Base-by-base conservation (phyloP, 2,888 invertebrate genomes). In the Craniophora ligustri region DNA sequence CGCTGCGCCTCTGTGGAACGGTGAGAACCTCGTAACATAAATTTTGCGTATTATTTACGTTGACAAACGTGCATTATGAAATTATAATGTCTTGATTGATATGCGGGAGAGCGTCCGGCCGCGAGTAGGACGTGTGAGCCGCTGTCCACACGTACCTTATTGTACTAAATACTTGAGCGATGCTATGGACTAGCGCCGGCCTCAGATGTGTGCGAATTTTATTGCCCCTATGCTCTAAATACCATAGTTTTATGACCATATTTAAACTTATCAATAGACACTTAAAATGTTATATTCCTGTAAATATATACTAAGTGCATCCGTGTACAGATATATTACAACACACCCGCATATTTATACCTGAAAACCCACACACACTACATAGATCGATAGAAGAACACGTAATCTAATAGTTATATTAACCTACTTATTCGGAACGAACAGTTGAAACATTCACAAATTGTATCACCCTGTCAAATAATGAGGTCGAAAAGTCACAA, bases 1-100 rank as follows among this genome's bases (percentile, higher is more conserved):
- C 92, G 85, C 79, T 72, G 85, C 76, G 82, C 81, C 84, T 80
- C 73, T 78, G 77, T 79, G 79, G 84, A 85, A 88, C 91, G 90
- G 92, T 92, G 92, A 91, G 92, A 93, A 92, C 89, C 87, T 89
- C 89, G 89, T 91, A 92, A 92, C 92, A 93, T 93, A 92, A 92
- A 93, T 92, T 93, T 93, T 88, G 92, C 92, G 92, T 92, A 93
- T 93, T 92, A 92, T 92, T 91, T 91, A 91, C 85, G 89, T 85
- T 88, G 92, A 92, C 92, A 88, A 83, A 85, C 86, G 86, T 86
- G 91, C 88, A 82, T 91, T 93, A 93, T 93, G 92, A 93, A 90
- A 92, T 92, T 89, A 91, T 93, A 93, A 93, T 92, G 84, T 61
- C 60, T 68, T 80, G 80, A 85, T 93, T 92, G 89, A 84, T 84